These are phyloP conservation scores for Gouania willdenowi DNA, from an alignment of 2,797 vertebrate species.

Conservation along the genomic window DNA sequence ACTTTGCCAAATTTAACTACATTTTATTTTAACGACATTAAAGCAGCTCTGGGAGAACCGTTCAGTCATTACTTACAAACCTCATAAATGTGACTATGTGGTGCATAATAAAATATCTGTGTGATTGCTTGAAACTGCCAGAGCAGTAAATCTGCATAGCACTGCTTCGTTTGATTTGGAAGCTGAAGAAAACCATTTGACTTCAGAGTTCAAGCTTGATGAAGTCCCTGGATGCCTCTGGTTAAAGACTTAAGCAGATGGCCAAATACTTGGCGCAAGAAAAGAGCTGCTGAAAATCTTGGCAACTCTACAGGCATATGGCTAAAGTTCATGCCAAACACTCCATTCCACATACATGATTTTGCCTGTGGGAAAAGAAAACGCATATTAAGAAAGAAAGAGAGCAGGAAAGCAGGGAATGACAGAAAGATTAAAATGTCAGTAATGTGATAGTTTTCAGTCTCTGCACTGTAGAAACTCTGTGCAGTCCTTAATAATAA, in stretches of 20 bases:
- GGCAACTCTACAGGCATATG: slow-evolving; percentile 75
- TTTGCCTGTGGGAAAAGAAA: slow-evolving; percentile 49
- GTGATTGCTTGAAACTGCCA: slow-evolving; percentile 53
- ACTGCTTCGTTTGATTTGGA: slow-evolving; percentile 58
- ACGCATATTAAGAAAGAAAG: slow-evolving; percentile 46
- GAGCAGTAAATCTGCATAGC: slow-evolving; percentile 61
- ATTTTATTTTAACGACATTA: slow-evolving; percentile 50
- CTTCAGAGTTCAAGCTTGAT: slow-evolving; percentile 72
- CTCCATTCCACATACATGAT: slow-evolving; percentile 54
- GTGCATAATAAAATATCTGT: slow-evolving; percentile 54
- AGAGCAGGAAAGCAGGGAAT: slow-evolving; percentile 38
- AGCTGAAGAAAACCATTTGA: slow-evolving; percentile 69
- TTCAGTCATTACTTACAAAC: slow-evolving; percentile 55
- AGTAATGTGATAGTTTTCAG: slow-evolving; percentile 52
- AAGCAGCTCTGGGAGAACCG: slow-evolving; percentile 53
- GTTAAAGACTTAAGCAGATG: slow-evolving; percentile 81
- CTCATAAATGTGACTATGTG: slow-evolving; percentile 57
- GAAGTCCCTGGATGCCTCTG: slow-evolving; percentile 70
- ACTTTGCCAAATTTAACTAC: slow-evolving; percentile 41
- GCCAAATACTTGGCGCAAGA: slow-evolving; percentile 75
- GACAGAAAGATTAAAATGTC: slow-evolving; percentile 53
- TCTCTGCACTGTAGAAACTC: slow-evolving; percentile 34
- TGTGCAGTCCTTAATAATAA: slow-evolving; percentile 59
- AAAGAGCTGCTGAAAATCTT: slow-evolving; percentile 74
- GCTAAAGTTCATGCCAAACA: slow-evolving; percentile 76